These are phyloP conservation scores for Phortica okadai DNA, from an alignment of 2,888 invertebrate genomes.

Conservation along the genomic window DNA sequence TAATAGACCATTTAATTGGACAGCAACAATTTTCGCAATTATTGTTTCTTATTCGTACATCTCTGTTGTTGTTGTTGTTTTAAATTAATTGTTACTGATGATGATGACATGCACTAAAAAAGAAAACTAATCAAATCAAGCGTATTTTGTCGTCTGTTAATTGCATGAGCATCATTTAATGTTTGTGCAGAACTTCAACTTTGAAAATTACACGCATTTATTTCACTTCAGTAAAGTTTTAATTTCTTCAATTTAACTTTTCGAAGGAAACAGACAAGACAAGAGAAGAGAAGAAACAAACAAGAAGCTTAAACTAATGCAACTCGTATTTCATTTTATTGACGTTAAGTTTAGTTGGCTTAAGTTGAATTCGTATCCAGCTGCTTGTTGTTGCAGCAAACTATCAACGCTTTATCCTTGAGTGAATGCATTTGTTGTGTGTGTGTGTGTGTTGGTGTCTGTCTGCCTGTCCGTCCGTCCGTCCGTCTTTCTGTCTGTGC, in stretches of 20 bases:
- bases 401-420: neutral
- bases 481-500: neutral
- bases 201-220: neutral
- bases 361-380: neutral
- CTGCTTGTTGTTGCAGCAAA: neutral
- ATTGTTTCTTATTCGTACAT: neutral
- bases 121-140: too few relatives aligned
- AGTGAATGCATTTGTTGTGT: neutral
- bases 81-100: constrained; percentile 19
- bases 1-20: constrained; percentile 62
- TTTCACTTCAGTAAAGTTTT: constrained; percentile 29
- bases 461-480: neutral
- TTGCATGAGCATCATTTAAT: neutral
- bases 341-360: too few relatives aligned
- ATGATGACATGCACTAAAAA: neutral
- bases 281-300: neutral
- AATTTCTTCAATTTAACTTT: constrained; percentile 33
- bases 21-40: constrained; percentile 41
- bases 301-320: neutral
- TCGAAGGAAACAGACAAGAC: neutral
- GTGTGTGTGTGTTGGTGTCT: neutral
- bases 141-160: too few relatives aligned
- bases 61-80: neutral
- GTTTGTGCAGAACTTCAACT: neutral
- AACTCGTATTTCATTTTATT: neutral